Conservation (phyloP, 2,888 invertebrate genomes). For the Patella caerulea region DNA sequence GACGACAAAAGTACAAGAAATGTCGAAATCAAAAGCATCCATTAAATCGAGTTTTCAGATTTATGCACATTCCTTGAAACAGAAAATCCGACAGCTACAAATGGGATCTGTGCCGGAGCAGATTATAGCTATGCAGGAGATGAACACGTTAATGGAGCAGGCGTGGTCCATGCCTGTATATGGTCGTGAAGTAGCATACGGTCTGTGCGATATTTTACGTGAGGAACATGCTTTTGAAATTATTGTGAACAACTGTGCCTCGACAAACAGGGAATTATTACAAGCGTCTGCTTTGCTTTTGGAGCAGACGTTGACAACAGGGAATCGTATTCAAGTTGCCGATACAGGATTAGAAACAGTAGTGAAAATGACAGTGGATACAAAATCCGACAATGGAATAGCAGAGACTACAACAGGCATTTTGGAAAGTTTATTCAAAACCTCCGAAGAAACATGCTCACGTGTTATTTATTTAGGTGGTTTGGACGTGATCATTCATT, state of each 20-base stretch:
- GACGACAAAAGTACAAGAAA: conserved; percentile 30
- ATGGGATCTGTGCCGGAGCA: conserved; percentile 51
- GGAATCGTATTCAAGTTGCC: conserved; percentile 90
- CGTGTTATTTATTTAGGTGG: conserved; percentile 93
- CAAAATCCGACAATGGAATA: conserved; percentile 83
- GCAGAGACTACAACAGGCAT: conserved; percentile 65
- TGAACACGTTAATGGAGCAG: conserved; percentile 71
- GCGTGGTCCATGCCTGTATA: conserved; percentile 98
- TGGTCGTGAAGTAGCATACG: conserved; percentile 92
- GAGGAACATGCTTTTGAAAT: conserved; percentile 90
- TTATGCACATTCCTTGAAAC: conserved; percentile 50
- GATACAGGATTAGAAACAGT: conserved; percentile 91
- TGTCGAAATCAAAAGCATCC: conserved; percentile 48
- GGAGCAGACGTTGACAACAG: conserved; percentile 94
- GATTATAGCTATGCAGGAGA: conserved; percentile 53
- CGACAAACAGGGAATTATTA: conserved; percentile 82
- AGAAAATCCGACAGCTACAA: conserved; percentile 52
- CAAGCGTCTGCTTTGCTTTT: conserved; percentile 90
- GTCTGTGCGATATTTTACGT: conserved; percentile 90
- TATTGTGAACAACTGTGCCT: conserved; percentile 79
- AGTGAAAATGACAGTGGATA: conserved; percentile 89
- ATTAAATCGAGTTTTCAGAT: conserved; percentile 57
- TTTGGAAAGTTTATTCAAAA: conserved; percentile 84
- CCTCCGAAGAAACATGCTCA: conserved; percentile 95
- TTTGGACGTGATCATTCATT: conserved; percentile 91